Percentiles rank a stretch among this genome's conserved stretches.
Evolutionary conservation across 1,140 invertebrate genomes (phyloP).

Genomic region (Drosophila ohnishii): DNA sequence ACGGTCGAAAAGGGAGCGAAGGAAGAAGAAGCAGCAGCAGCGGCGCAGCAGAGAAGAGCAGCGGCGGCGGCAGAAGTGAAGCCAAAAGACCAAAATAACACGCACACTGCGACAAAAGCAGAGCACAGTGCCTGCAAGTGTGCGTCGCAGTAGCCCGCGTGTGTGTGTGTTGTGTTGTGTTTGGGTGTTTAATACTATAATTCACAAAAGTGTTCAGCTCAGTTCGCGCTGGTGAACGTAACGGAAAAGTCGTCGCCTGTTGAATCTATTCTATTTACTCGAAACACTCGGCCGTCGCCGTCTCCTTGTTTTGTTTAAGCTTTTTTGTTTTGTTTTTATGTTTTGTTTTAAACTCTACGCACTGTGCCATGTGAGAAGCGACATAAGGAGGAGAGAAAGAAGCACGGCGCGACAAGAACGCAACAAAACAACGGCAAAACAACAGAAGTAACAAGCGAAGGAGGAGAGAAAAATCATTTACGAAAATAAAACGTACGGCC

Average conservation of each 20-base stretch:
- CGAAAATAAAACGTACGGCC: constrained; percentile 46
- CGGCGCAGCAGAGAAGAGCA: not conserved
- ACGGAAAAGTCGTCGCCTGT: constrained; percentile 71
- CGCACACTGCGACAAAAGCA: constrained; percentile 43
- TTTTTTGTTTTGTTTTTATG: constrained; percentile 31
- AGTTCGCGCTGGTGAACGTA: constrained; percentile 78
- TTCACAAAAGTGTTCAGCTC: constrained; percentile 75
- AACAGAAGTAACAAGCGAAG: constrained; percentile 19
- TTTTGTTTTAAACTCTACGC: constrained; percentile 25
- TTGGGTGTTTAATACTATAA: constrained; percentile 70
- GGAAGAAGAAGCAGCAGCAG: not conserved
- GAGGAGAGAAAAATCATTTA: constrained; percentile 20
- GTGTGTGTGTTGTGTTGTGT: constrained; percentile 16
- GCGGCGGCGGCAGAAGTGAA: constrained; percentile 7
- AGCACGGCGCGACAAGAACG: not conserved
- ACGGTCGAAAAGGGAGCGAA: constrained; percentile 2
- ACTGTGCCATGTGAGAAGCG: constrained; percentile 14
- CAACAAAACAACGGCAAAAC: constrained; percentile 22
- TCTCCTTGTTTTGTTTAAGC: constrained; percentile 25
- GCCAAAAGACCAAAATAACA: constrained; percentile 62
- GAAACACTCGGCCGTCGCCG: not conserved
- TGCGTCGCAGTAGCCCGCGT: constrained; percentile 1
- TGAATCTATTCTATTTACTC: constrained; percentile 43
- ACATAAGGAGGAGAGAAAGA: constrained; percentile 1
- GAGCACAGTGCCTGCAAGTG: constrained; percentile 6